A percentile compares a stretch with the other conserved stretches of the same genome.
Conservation (phyloP, 2,113 vertebrate species). For the Engystomops pustulosus region DNA sequence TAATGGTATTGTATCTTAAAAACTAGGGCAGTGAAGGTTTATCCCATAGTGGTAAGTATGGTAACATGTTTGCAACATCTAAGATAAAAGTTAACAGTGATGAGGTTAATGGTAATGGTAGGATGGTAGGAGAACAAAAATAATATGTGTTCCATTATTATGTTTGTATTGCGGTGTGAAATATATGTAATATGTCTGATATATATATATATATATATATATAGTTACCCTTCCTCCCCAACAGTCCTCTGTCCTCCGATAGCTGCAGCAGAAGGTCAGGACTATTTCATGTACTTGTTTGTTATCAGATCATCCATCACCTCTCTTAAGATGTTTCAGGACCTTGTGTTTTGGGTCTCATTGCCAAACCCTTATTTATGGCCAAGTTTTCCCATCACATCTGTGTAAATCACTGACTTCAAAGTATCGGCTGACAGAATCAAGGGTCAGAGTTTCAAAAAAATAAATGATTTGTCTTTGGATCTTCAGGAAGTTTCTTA, state of each 20-base stretch:
- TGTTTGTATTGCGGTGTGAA: background rate
- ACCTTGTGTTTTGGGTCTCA: background rate
- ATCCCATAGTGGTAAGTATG: no score
- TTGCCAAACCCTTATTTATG: conserved; percentile 32
- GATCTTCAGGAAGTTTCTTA: background rate
- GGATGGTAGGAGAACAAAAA: no score
- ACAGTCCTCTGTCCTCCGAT: background rate
- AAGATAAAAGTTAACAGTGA: no score
- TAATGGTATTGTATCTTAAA: no score
- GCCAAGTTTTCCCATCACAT: conserved; percentile 13
- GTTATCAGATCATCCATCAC: conserved; percentile 46
- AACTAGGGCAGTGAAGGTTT: no score
- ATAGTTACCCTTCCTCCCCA: background rate
- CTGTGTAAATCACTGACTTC: conserved; percentile 33
- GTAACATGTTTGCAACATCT: no score
- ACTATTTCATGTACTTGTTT: conserved; percentile 7
- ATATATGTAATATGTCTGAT: background rate
- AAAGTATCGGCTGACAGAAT: conserved; percentile 9
- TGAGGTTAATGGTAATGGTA: no score
- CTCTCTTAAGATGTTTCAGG: background rate
- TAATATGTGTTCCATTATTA: no score
- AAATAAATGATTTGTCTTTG: conserved; percentile 14
- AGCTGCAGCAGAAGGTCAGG: background rate
- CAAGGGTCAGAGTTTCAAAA: background rate
- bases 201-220: no score